These are phyloP conservation scores for Crocodylus rhombifer DNA, from an alignment of 2,797 vertebrate genomes.

Conservation along the genomic window DNA sequence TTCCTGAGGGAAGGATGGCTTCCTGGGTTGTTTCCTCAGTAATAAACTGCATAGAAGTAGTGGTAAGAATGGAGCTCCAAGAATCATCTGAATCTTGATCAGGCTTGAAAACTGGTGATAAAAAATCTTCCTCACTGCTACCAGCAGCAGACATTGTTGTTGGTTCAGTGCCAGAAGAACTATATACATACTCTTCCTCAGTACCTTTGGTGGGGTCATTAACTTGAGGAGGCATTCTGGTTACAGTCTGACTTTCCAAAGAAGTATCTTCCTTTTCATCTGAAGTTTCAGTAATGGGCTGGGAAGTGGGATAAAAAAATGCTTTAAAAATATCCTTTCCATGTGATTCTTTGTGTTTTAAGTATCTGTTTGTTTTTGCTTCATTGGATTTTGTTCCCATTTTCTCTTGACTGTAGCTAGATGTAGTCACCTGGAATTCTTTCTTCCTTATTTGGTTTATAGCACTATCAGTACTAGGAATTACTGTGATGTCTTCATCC, in stretches of 20 bases:
- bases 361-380: constrained; percentile 71
- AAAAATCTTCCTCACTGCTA: constrained; percentile 69
- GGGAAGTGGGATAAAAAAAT: constrained; percentile 73
- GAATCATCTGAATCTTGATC: constrained; percentile 69
- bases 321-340: constrained; percentile 73
- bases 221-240: constrained; percentile 61
- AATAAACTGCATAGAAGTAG: constrained; percentile 55
- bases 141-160: constrained; percentile 72
- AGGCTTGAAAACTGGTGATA: constrained; percentile 72
- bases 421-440: constrained; percentile 77
- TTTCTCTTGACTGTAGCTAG: constrained; percentile 74
- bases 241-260: constrained; percentile 66
- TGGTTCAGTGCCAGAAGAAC: constrained; percentile 72
- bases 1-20: constrained; percentile 75
- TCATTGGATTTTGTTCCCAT: constrained; percentile 61
- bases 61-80: constrained; percentile 73
- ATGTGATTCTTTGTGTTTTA: constrained; percentile 68
- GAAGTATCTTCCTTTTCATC: constrained; percentile 68
- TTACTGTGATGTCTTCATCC: constrained; percentile 65
- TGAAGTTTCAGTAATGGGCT: constrained; percentile 67
- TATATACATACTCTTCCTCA: constrained; percentile 72
- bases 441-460: constrained; percentile 79
- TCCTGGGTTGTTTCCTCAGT: constrained; percentile 71
- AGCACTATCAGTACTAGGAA: constrained; percentile 73
- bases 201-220: constrained; percentile 55